A percentile compares a stretch with the other conserved stretches of the same genome.
phyloP scores from a whole-genome alignment of 2,113 vertebrate species.

The Sinocyclocheilus grahami region DNA sequence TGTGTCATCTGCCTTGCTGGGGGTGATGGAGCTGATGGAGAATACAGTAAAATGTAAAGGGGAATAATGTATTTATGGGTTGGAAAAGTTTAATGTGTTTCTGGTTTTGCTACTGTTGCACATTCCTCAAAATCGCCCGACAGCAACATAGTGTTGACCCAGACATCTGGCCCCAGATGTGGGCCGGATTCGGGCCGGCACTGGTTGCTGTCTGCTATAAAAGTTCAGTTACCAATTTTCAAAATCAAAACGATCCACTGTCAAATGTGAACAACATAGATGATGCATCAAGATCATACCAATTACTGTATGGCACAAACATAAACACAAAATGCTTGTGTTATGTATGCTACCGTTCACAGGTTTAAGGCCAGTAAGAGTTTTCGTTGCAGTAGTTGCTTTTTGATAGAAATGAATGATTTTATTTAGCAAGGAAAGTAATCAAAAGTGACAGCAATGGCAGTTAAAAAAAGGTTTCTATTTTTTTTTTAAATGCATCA shows the following conservation, averaged over 20 bases:
- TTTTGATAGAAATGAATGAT: too few species aligned
- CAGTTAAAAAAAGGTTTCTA: background rate
- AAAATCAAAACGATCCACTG: background rate
- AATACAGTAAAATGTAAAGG: background rate
- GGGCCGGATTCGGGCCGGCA: too few species aligned
- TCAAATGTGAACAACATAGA: background rate
- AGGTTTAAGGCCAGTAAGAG: too few species aligned
- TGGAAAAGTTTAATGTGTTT: background rate
- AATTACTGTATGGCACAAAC: background rate
- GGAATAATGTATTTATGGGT: background rate
- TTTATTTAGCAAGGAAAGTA: background rate
- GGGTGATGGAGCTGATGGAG: background rate
- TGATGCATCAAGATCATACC: background rate
- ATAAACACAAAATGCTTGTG: too few species aligned
- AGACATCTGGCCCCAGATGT: too few species aligned
- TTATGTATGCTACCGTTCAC: too few species aligned
- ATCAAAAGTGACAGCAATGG: background rate
- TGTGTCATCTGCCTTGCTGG: conserved; percentile 38
- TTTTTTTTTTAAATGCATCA: background rate
- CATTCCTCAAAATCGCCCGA: background rate
- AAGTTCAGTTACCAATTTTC: background rate
- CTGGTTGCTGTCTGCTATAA: background rate
- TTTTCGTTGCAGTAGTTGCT: too few species aligned
- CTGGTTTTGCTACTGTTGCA: background rate
- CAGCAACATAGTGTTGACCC: too few species aligned